Evolutionary conservation across 1,140 invertebrate genomes (phyloP).

Genomic region (Aleiodes sp.): DNA sequence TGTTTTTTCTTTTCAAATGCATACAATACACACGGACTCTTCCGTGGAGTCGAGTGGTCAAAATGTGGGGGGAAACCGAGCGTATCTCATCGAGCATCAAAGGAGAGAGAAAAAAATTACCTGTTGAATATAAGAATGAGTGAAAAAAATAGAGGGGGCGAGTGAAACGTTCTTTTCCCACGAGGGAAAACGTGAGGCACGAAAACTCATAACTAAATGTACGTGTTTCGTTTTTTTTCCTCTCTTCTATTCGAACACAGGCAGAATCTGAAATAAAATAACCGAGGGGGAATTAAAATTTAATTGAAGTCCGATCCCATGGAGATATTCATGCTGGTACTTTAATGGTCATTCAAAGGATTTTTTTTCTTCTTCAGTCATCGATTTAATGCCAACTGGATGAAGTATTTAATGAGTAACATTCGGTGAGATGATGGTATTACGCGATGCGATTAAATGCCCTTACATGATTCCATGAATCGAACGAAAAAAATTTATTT

Average conservation of each 20-base stretch:
- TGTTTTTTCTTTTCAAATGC: too few relatives aligned
- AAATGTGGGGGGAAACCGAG: background rate
- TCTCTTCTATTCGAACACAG: background rate
- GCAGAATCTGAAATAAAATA: background rate
- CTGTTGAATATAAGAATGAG: constrained; percentile 21
- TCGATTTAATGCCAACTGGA: background rate
- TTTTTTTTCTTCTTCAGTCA: background rate
- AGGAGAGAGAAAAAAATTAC: background rate
- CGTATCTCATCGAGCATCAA: constrained; percentile 20
- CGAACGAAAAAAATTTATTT: too few relatives aligned
- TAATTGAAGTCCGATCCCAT: constrained; percentile 6
- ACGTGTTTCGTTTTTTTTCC: background rate
- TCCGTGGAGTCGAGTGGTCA: constrained; percentile 17
- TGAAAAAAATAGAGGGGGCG: constrained; percentile 29
- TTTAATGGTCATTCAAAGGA: background rate
- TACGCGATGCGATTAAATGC: too few relatives aligned
- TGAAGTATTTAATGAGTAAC: too few relatives aligned
- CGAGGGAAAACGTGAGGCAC: constrained; percentile 7
- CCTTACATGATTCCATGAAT: too few relatives aligned
- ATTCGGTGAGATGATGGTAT: too few relatives aligned
- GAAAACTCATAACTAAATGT: too few relatives aligned
- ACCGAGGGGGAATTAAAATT: background rate
- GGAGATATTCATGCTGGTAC: background rate
- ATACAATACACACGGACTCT: constrained; percentile 3
- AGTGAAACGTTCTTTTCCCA: constrained; percentile 14